phyloP scores from a whole-genome alignment of 2,888 invertebrate genomes.

The Scaptodrosophila latifasciaeformis region DNA sequence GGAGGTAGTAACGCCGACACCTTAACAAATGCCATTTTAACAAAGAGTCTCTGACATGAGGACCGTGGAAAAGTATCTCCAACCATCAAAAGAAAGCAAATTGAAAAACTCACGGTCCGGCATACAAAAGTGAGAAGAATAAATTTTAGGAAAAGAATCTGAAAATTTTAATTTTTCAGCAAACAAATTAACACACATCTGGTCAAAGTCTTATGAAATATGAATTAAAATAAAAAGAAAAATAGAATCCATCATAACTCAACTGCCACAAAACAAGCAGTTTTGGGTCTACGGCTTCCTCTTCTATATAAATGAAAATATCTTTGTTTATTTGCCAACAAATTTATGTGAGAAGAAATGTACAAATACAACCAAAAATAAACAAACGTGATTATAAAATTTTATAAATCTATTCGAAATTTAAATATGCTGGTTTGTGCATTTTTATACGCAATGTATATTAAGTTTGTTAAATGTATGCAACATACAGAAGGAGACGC shows the following conservation, averaged over 20 bases:
- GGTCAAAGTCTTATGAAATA: too few species aligned
- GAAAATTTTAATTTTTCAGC: slow-evolving; percentile 35
- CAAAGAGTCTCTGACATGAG: slow-evolving; percentile 69
- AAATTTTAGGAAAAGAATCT: slow-evolving; percentile 13
- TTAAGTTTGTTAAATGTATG: too few species aligned
- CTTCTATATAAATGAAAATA: slow-evolving; percentile 67
- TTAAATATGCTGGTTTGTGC: too few species aligned
- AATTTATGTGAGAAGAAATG: slow-evolving; percentile 60
- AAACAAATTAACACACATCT: slow-evolving; percentile 39
- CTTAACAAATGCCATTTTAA: slow-evolving; percentile 69
- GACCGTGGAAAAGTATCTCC: slow-evolving; percentile 68
- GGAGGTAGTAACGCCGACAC: slow-evolving; percentile 65
- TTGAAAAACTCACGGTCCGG: slow-evolving; percentile 11
- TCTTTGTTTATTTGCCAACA: slow-evolving; percentile 53
- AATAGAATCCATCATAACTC: too few species aligned
- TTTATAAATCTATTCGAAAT: too few species aligned
- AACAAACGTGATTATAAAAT: too few species aligned
- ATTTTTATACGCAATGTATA: too few species aligned
- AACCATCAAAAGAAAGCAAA: slow-evolving; percentile 15
- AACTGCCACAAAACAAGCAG: slow-evolving; percentile 30
- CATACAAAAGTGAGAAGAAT: slow-evolving; percentile 60
- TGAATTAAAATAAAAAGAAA: too few species aligned
- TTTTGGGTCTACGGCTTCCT: slow-evolving; percentile 57
- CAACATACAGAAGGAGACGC: too few species aligned
- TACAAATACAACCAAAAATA: slow-evolving; percentile 28